Conservation (phyloP, 2,113 vertebrate genomes). For the Capreolus pygargus region DNA sequence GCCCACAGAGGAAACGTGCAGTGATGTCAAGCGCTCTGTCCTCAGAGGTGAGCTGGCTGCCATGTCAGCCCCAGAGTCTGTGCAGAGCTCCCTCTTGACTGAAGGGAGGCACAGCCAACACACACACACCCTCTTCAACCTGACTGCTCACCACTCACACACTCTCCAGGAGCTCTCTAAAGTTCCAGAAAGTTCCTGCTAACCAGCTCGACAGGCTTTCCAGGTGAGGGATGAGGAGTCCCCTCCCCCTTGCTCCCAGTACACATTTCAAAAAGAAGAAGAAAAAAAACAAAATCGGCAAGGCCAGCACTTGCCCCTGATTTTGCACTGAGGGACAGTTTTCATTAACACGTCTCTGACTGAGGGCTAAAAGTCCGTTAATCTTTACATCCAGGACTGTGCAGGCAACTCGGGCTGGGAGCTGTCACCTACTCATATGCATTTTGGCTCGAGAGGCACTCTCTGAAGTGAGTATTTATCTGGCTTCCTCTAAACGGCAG, state of each 20-base stretch:
- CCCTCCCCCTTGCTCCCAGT: background rate
- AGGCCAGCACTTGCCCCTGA: background rate
- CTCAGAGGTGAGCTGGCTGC: background rate
- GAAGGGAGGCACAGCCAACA: background rate
- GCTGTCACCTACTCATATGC: background rate
- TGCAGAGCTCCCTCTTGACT: background rate
- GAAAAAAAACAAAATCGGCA: no score
- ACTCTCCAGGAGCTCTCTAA: background rate
- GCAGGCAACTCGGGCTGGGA: background rate
- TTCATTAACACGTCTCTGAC: background rate
- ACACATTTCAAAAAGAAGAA: background rate
- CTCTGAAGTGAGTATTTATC: constrained; percentile 39
- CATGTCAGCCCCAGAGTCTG: background rate
- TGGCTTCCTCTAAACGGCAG: constrained; percentile 45
- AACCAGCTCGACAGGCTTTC: background rate
- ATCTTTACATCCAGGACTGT: background rate
- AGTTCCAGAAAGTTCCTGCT: background rate
- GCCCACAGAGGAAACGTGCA: background rate
- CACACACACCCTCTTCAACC: background rate
- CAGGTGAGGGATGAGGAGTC: background rate
- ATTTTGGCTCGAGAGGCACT: background rate
- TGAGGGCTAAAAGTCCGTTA: background rate
- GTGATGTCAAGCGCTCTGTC: background rate
- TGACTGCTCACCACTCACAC: background rate
- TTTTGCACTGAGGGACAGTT: background rate